phyloP scores from a whole-genome alignment of 2,888 invertebrate genomes.

The Sipha maydis region DNA sequence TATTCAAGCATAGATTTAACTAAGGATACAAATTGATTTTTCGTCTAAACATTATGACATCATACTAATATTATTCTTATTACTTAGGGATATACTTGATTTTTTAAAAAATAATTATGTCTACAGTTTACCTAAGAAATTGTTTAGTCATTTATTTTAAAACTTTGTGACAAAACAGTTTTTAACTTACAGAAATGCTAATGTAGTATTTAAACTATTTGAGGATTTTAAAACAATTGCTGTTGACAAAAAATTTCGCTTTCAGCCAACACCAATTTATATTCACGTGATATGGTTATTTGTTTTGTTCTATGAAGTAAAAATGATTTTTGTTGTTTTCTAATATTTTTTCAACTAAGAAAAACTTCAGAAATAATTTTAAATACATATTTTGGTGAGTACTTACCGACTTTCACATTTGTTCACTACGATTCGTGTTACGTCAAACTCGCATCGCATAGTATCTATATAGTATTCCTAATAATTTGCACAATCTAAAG shows the following conservation, averaged over 20 bases:
- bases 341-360: background rate
- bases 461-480: background rate
- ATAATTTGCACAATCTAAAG: background rate
- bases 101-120: too few relatives aligned
- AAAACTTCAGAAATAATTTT: background rate
- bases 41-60: too few relatives aligned
- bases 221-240: background rate
- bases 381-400: background rate
- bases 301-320: background rate
- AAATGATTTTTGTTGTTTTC: background rate
- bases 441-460: background rate
- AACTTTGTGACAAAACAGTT: too few relatives aligned
- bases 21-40: too few relatives aligned
- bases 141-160: too few relatives aligned
- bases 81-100: too few relatives aligned
- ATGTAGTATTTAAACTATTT: background rate
- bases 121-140: too few relatives aligned
- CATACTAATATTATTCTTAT: too few relatives aligned
- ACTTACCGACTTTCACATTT: constrained; percentile 3
- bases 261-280: background rate
- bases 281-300: background rate
- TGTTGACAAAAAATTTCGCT: background rate
- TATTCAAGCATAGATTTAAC: too few relatives aligned
- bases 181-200: too few relatives aligned
- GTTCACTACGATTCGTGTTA: background rate